phyloP scores from a whole-genome alignment of 2,888 invertebrate species.

The Diaperis boleti region DNA sequence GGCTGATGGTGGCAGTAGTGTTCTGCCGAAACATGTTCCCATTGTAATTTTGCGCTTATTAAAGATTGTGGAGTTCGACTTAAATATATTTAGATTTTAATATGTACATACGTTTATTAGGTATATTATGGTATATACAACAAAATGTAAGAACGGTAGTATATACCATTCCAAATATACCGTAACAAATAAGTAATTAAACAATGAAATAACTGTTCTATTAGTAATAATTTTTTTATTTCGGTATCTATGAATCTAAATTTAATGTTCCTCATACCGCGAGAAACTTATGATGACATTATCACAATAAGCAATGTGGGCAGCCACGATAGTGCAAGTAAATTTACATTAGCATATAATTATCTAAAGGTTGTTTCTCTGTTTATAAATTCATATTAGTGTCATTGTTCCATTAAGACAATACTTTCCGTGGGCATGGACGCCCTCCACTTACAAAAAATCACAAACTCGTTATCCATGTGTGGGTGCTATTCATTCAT shows the following conservation, averaged over 20 bases:
- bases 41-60: no score
- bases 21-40: no score
- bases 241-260: not conserved
- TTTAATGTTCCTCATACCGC: not conserved
- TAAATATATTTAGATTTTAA: no score
- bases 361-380: constrained; percentile 45
- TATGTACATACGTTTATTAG: no score
- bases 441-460: constrained; percentile 38
- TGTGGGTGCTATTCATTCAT: constrained; percentile 39
- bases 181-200: no score
- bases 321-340: constrained; percentile 46
- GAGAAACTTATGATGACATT: constrained; percentile 39
- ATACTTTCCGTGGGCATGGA: constrained; percentile 51
- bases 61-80: no score
- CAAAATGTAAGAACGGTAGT: no score
- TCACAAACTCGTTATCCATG: constrained; percentile 38
- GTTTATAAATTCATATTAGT: constrained; percentile 54
- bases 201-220: no score
- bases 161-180: no score
- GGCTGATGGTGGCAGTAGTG: no score
- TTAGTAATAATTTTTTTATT: no score
- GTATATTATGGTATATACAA: no score
- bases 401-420: constrained; percentile 56
- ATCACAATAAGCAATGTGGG: constrained; percentile 43
- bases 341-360: constrained; percentile 48